Base-by-base conservation (phyloP, 35 echinoderm and acorn worm genomes). In the Strongylocentrotus purpuratus region DNA sequence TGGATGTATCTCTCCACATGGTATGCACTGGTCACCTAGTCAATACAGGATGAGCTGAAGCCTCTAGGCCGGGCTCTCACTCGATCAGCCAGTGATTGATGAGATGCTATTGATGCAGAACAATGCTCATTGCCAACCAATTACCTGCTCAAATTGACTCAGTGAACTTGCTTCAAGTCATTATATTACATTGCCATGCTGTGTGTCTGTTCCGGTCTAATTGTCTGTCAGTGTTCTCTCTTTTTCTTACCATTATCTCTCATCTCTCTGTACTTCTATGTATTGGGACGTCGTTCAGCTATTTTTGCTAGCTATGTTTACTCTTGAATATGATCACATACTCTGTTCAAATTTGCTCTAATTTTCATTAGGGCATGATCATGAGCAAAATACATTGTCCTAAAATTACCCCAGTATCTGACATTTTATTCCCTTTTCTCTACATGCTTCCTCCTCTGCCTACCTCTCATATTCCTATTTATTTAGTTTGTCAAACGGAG, bases 101-200 rank as follows among this genome's bases (percentile, higher is more conserved):
- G 32, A 89, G 32, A 33, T 46, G 32, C 45, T 89, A 46, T 89
- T 89, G 32, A 89, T 46, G 45, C 87, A 33, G 32, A 45, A 89
- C 87, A 89, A 46, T 31, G n/a, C 32, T 89, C 33, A 33, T 89
- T 46, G 45, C 31, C 9, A 89, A 89, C 87, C 87, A 89, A 89
- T 89, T 89, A 89, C 20, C 87, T 46, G 32, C 87, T 78, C 65
- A 78, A 22, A 78, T 78, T 78, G 65, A 78, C 65, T 78, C 65
- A n/a, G 65, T 78, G 65, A 78, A 78, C 65, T 78, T 78, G 25
- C 65, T 78, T 28, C 65, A 22, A n/a, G 65, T 28, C 65, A 78
- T 78, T 22, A 78, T 15, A 55, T 15, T 55, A 15, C 50, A 55
- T 55, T 15, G 15, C 50, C 50, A 55, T 55, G 50, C 50, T 55